Evolutionary conservation across 64 coral and sea anemone species (phyloP), one percentile per base, ranked within the genome.

Genomic region (Actinia tenebrosa): DNA sequence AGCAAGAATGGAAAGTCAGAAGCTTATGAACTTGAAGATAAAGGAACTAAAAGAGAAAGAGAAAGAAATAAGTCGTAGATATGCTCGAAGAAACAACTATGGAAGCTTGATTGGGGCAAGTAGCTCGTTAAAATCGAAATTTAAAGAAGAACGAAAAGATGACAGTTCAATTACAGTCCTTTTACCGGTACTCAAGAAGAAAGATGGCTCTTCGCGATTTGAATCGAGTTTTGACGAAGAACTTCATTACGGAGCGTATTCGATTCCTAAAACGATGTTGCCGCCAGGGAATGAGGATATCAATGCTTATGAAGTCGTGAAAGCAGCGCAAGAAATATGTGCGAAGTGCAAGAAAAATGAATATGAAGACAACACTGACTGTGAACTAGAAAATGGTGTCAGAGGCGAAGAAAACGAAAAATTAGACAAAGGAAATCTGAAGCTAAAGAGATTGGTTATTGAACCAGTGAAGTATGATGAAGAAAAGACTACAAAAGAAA

Each of bases 1-100:
- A 86, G 37, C 83, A 66, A 62, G 90, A 75, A 93, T 97, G 44
- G 91, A 97, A 80, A 93, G 54, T 23, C 83, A 97, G 60, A 89
- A 77, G 64, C 52, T 83, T 16, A 82, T 97, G 10, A 93, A 60
- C 54, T 85, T 69, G 27, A 93, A 55, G 71, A 61, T 97, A 72
- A 89, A 91, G 69, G 85, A 92, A 88, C 84, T 97, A 45, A 89
- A 83, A 46, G 80, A 87, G 20, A 89, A 97, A 84, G 94, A 97
- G 66, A 88, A 84, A 53, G 88, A 87, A 71, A 88, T 97, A 52
- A 77, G 84, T 56, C 85, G 87, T 7, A 83, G 91, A 2, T 90
- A 93, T 45, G 72, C 79, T 5, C 60, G 58, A 16, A 88, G 30
- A 27, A 64, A 85, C 14, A 43, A 45, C 16, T 85, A 61, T 27